phyloP scores from a whole-genome alignment of 2,113 vertebrate species.

The Eptatretus burgeri region DNA sequence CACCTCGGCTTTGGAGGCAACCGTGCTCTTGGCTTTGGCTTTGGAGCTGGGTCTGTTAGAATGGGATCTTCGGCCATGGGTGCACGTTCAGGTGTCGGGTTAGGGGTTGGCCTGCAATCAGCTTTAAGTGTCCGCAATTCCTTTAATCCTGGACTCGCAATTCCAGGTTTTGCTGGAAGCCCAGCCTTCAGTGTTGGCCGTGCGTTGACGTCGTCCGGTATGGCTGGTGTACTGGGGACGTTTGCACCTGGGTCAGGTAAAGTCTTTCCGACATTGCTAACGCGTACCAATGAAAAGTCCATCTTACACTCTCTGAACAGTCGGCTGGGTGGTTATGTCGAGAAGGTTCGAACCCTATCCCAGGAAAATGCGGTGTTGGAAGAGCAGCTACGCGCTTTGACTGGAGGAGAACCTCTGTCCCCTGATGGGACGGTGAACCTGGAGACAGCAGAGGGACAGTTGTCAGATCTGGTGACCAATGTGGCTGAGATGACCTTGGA shows the following conservation, averaged over 20 bases:
- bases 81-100: not conserved
- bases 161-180: conserved; percentile 11
- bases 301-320: conserved; percentile 15
- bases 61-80: conserved; percentile 3
- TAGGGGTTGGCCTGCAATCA: not conserved
- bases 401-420: conserved; percentile 14
- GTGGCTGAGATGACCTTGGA: conserved; percentile 16
- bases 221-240: not conserved
- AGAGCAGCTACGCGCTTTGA: conserved; percentile 16
- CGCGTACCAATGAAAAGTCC: conserved; percentile 16
- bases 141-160: not conserved
- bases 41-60: not conserved
- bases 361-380: conserved; percentile 17
- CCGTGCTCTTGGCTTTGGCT: not conserved
- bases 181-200: conserved; percentile 17
- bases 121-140: not conserved
- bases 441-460: conserved; percentile 12
- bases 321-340: conserved; percentile 16
- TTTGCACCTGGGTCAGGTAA: conserved; percentile 3
- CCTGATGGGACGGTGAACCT: conserved; percentile 13
- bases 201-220: conserved; percentile 11
- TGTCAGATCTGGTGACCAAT: conserved; percentile 14
- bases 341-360: conserved; percentile 15
- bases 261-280: conserved; percentile 11
- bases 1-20: conserved; percentile 8